These are phyloP conservation scores for Spicauda simplicius DNA, from an alignment of 2,888 invertebrate species.

Conservation along the genomic window DNA sequence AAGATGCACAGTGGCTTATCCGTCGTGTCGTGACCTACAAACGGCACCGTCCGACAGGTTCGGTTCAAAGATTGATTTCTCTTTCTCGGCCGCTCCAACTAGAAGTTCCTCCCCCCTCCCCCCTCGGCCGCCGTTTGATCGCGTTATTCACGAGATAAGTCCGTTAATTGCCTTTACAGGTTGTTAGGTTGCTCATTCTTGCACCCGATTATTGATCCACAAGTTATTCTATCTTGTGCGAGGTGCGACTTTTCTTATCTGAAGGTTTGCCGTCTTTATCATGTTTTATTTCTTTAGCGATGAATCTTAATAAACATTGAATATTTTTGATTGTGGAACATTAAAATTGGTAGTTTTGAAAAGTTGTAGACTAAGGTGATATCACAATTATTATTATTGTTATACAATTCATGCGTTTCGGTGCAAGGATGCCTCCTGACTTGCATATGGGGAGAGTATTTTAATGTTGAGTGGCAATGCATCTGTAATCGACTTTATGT, in stretches of 20 bases:
- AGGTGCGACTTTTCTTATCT: conserved; percentile 53
- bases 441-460: no score
- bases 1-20: no score
- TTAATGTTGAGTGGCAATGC: no score
- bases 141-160: conserved; percentile 75
- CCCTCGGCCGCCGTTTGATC: conserved; percentile 60
- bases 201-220: conserved; percentile 67
- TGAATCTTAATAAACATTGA: conserved; percentile 46
- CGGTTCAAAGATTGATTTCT: conserved; percentile 77
- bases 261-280: conserved; percentile 31
- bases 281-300: no score
- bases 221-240: conserved; percentile 75
- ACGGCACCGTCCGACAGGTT: conserved; percentile 55
- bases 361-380: no score
- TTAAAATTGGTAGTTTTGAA: neutral
- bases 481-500: no score
- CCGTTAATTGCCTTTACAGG: conserved; percentile 75
- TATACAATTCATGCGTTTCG: no score
- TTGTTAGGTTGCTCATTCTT: conserved; percentile 66
- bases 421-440: no score
- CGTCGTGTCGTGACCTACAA: conserved; percentile 55
- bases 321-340: neutral
- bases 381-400: no score
- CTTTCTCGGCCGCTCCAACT: conserved; percentile 62
- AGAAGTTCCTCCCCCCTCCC: conserved; percentile 51